Evolutionary conservation across 1,140 invertebrate species (phyloP), one percentile per base, ranked within the genome.

Genomic region (Ganaspis sp.): DNA sequence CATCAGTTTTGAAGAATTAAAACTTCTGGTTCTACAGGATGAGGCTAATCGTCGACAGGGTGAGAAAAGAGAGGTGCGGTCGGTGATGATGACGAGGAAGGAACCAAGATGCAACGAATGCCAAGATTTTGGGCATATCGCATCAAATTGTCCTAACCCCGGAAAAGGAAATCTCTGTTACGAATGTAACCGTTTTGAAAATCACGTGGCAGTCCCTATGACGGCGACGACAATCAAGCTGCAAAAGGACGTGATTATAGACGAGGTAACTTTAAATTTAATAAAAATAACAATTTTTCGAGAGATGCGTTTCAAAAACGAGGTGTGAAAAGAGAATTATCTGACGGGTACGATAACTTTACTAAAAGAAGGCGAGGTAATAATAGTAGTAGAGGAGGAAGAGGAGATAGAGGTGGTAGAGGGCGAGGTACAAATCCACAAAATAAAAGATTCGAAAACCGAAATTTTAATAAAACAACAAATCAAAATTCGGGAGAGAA

Each of bases 1-100:
- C 37, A 34, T 80, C 9, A 72, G 17, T 37, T 80, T 76, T 69
- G 54, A 76, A 2, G 29, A 72, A 12, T 49, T 80, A 37, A 80
- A 80, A 69, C 1, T n/a, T 17, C 76, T 76, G 21, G 12, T 80
- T 12, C 53, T 76, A 15, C 17, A 80, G 26, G 74, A 53, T 8
- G 75, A 80, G 40, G 72, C 78, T 11, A 15, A 72, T 23, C 45
- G 73, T 12, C 70, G 34, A 17, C 53, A 73, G 69, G 40, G 17
- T 0, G 38, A 40, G 15, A 15, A 4, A 58, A 19, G 6, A 29
- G 70, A 73, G 45, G 19, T 21, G 26, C 26, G 71, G 11, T 17
- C 38, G n/a, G 38, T 17, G 23, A n/a, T 9, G 17, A 15, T 34
- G n/a, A 15, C 17, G 3, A 12, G 11, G 21, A 37, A 11, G n/a